Evolutionary conservation across 2,888 invertebrate species (phyloP).

Genomic region (Eilema depressum): DNA sequence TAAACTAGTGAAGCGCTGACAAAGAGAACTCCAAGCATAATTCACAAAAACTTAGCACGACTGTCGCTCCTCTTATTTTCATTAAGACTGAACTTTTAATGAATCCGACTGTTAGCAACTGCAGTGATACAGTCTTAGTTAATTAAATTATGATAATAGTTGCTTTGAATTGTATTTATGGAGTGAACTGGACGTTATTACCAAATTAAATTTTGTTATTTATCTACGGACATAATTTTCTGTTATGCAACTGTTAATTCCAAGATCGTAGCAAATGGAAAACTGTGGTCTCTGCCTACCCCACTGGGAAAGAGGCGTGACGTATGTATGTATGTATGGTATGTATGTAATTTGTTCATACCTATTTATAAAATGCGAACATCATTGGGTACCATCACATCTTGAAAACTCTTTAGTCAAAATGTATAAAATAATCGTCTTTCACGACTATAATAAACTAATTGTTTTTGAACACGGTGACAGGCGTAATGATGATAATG

Average conservation of each 20-base stretch:
- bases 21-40: slow-evolving; percentile 33
- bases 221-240: background rate
- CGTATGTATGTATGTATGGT: too few relatives aligned
- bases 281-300: too few relatives aligned
- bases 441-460: too few relatives aligned
- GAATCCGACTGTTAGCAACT: slow-evolving; percentile 42
- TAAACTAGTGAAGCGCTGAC: slow-evolving; percentile 25
- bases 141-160: slow-evolving; percentile 48
- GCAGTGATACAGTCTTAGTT: slow-evolving; percentile 43
- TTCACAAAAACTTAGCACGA: slow-evolving; percentile 39
- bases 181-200: slow-evolving; percentile 3
- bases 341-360: too few relatives aligned
- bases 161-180: slow-evolving; percentile 23
- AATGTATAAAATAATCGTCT: too few relatives aligned
- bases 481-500: too few relatives aligned
- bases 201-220: background rate
- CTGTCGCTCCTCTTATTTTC: slow-evolving; percentile 43
- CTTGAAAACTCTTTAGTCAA: too few relatives aligned
- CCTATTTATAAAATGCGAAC: too few relatives aligned
- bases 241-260: background rate
- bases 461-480: too few relatives aligned
- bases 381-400: too few relatives aligned
- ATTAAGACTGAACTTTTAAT: slow-evolving; percentile 47
- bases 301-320: too few relatives aligned
- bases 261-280: too few relatives aligned